phyloP scores from a whole-genome alignment of 1,140 invertebrate species.

The Zaprionus vittiger region DNA sequence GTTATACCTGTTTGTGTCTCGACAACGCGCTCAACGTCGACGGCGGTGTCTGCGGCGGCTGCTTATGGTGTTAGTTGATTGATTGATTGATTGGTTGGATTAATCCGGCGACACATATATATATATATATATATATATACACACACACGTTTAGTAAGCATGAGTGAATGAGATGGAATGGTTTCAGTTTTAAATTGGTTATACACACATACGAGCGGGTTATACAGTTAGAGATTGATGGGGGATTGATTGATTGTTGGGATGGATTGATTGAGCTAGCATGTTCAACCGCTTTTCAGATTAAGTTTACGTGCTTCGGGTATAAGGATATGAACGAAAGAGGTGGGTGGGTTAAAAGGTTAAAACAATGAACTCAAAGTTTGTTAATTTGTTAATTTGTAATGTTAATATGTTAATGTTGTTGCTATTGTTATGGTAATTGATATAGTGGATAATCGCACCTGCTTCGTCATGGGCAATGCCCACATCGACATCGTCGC shows the following conservation, averaged over 20 bases:
- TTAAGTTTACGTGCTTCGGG: constrained; percentile 27
- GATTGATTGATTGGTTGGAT: constrained; percentile 52
- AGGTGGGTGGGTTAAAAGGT: constrained; percentile 1
- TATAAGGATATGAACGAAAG: constrained; percentile 17
- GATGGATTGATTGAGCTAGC: constrained; percentile 1
- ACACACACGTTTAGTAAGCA: constrained; percentile 52
- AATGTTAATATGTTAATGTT: background rate
- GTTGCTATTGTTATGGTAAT: background rate
- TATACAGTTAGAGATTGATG: constrained; percentile 14
- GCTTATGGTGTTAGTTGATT: constrained; percentile 44
- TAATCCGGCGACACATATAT: constrained; percentile 25
- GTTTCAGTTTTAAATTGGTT: constrained; percentile 57
- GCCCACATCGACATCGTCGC: constrained; percentile 85
- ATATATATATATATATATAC: background rate
- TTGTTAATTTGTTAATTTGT: background rate
- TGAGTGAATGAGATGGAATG: constrained; percentile 73
- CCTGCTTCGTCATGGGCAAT: constrained; percentile 78
- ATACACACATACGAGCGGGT: constrained; percentile 27
- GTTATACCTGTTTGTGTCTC: constrained; percentile 81
- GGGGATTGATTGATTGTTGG: constrained; percentile 11
- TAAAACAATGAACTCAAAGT: background rate
- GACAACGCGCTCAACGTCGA: constrained; percentile 75
- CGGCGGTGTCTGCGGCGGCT: constrained; percentile 70
- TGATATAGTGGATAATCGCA: constrained; percentile 18
- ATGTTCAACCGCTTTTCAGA: constrained; percentile 37